Evolutionary conservation across 2,113 vertebrate species (phyloP), one percentile per base, ranked within the genome.

Genomic region (Apodemus speciosus): DNA sequence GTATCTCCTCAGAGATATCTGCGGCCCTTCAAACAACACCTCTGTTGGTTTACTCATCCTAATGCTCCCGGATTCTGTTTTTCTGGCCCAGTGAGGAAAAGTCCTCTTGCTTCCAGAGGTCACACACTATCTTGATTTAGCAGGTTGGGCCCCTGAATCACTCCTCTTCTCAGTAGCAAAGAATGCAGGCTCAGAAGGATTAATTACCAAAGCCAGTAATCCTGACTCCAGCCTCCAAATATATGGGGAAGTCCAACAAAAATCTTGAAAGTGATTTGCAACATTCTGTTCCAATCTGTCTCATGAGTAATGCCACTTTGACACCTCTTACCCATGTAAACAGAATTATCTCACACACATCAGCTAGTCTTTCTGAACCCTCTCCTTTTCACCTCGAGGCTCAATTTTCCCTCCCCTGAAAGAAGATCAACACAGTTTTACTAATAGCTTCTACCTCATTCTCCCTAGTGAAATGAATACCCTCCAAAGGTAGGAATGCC

Each of bases 141-240:
- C 92, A 97, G 81, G 90, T 96, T 96, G 97, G 97, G 97, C 3
- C 14, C 72, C 96, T 94, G 95, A 96, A 91, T 97, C 94, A 97
- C 75, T 95, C 96, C 90, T 88, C 92, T 96, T 93, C 92, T 75
- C 97, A 96, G 93, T 96, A 97, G 98, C 97, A 97, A 97, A 97
- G 93, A 98, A 97, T 97, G 97, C 71, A 93, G 95, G 92, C 96
- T 96, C 97, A 91, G 97, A 97, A 96, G 92, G 97, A 98, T 98
- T 98, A 98, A 98, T 98, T 98, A 9, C 92, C 88, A 92, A 97
- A 98, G 97, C 97, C 97, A 98, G 96, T 97, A 96, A 96, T 96
- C 97, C 92, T 97, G 97, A 97, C 97, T 98, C 84, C 68, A 96
- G 83, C 91, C 97, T 97, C 88, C 93, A 96, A 96, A 96, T 97